Evolutionary conservation across 2,797 vertebrate species (phyloP).

Genomic region (Sebastes steindachneri): DNA sequence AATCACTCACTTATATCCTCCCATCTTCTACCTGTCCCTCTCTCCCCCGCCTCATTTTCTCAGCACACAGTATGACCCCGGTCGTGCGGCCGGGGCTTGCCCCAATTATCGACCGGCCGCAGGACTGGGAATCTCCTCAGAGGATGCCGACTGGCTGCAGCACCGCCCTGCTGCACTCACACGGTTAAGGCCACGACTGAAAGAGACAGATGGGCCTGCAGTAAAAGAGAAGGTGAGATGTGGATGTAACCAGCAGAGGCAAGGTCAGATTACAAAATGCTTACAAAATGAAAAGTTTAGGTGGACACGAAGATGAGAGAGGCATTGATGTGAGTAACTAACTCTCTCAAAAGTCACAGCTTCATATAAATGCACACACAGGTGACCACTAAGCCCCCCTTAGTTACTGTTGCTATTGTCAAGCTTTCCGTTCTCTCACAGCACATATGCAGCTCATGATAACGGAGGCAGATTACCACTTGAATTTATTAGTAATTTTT

Average conservation of each 20-base stretch:
- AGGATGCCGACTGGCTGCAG: constrained; percentile 21
- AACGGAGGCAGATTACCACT: neutral
- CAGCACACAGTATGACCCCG: constrained; percentile 1
- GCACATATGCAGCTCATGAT: neutral
- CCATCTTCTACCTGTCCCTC: neutral
- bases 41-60: neutral
- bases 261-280: neutral
- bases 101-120: constrained; percentile 17
- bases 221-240: neutral
- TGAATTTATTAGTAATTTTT: neutral
- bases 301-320: neutral
- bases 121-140: constrained; percentile 5
- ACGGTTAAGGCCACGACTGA: neutral
- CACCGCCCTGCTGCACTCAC: neutral
- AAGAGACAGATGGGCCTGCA: constrained; percentile 10
- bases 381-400: neutral
- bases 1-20: constrained; percentile 22
- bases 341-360: neutral
- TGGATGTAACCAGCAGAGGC: neutral
- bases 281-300: neutral
- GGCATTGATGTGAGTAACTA: neutral
- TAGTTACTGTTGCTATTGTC: neutral
- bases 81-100: constrained; percentile 2
- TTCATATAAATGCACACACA: neutral
- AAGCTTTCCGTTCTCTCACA: neutral